Base-by-base conservation (phyloP, 2,888 invertebrate species). In the Ischnura elegans region DNA sequence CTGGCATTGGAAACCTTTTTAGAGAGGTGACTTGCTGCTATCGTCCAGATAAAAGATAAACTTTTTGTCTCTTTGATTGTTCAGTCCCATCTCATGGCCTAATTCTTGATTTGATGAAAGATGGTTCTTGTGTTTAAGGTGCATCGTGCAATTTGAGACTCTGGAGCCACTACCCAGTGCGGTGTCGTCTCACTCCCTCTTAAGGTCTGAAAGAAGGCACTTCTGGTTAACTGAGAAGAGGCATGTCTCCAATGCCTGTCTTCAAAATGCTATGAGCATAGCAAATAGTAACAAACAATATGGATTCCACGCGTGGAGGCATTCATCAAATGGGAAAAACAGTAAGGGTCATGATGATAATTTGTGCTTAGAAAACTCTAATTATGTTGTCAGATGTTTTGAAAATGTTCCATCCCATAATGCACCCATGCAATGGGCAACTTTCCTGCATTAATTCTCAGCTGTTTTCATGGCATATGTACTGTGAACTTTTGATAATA, bases 91-190 rank as follows among this genome's bases (percentile, higher is more conserved):
- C 47, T 13, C 47, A 8, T 51, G 2, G 21, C 61, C n/a, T 19
- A 61, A 1, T 16, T n/a, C 2, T 6, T 25, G n/a, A 61, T 61
- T 61, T 61, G 61, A 6, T 13, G 19, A 61, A 61, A 61, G 8
- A 25, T 13, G 61, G 6, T 61, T 25, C 25, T 61, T 42, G 25
- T 46, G 42, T 51, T 93, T 0, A 21, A 86, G 93, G 42, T 51
- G 84, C 13, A 93, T 47, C 36, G 84, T 85, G 25, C 86, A 85
- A 19, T 93, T 93, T 21, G 85, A 93, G n/a, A 51, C 43, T 25
- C 42, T 85, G 46, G 55, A 84, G 36, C 84, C 86, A 36, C 36
- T 93, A 19, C 93, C 47, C 0, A 93, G 29, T 46, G 84, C 42
- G 6, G 19, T 36, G 47, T 25, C 66, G 29, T 45, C 55, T 29